Percentiles rank a stretch among this genome's conserved stretches.
Evolutionary conservation across 2,113 vertebrate species (phyloP).

Genomic region (Neodon shergylaensis): DNA sequence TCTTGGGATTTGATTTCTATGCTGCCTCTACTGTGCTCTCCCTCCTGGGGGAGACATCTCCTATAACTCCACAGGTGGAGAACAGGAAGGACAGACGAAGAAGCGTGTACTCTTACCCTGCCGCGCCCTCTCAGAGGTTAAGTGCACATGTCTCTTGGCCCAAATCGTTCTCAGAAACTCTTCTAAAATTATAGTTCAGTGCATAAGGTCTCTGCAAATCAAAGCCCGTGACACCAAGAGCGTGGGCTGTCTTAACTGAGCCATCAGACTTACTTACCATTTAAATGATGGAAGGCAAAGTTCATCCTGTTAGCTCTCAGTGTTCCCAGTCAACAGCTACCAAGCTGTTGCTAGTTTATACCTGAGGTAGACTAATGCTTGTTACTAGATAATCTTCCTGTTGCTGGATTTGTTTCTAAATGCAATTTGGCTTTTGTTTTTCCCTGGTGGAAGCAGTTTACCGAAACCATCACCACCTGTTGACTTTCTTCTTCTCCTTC

Average conservation of each 20-base stretch:
- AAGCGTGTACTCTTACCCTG: conserved; percentile 9
- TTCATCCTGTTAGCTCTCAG: neutral
- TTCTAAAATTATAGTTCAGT: conserved; percentile 18
- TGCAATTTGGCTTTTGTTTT: neutral
- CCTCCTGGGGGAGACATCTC: neutral
- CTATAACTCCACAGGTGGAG: neutral
- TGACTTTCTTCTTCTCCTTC: neutral
- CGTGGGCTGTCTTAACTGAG: neutral
- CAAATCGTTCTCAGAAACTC: conserved; percentile 15
- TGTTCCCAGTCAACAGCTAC: neutral
- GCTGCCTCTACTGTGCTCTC: neutral
- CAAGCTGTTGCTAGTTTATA: neutral
- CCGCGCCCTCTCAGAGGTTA: neutral
- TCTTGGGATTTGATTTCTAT: conserved; percentile 30
- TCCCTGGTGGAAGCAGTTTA: neutral
- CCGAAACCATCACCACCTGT: neutral
- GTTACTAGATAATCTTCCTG: neutral
- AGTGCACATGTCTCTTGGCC: neutral
- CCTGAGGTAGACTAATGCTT: neutral
- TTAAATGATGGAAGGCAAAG: neutral
- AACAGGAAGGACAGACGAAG: neutral
- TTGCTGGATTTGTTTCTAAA: conserved; percentile 33
- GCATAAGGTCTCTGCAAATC: neutral
- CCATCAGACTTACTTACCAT: neutral
- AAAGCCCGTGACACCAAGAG: neutral